Percentiles rank a stretch among this genome's conserved stretches.
phyloP scores from a whole-genome alignment of 2,797 vertebrate species.

The Bryconaethiops microstoma region DNA sequence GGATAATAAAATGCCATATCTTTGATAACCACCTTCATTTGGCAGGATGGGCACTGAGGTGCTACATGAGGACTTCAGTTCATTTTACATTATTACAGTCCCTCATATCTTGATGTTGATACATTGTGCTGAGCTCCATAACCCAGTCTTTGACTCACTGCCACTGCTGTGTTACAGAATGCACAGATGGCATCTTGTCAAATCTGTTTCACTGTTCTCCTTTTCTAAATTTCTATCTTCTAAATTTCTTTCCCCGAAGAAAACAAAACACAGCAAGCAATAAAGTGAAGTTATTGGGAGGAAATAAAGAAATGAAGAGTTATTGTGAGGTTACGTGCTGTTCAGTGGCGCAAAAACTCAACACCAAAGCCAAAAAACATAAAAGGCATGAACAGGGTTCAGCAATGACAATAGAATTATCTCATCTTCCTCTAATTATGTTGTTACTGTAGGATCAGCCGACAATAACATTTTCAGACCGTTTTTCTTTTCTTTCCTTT shows the following conservation, averaged over 20 bases:
- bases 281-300: no score
- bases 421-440: slow-evolving; percentile 27
- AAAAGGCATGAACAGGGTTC: slow-evolving; percentile 10
- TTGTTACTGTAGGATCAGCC: slow-evolving; percentile 20
- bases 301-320: no score
- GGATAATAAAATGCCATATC: background rate
- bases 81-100: slow-evolving; percentile 1
- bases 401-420: slow-evolving; percentile 24
- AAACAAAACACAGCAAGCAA: slow-evolving; percentile 7
- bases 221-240: background rate
- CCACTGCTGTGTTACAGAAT: background rate
- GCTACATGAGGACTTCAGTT: background rate
- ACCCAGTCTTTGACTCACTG: background rate
- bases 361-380: slow-evolving; percentile 16
- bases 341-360: background rate
- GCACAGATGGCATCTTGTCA: background rate
- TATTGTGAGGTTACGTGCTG: background rate
- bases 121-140: background rate
- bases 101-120: background rate
- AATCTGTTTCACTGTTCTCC: background rate
- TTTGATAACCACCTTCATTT: background rate
- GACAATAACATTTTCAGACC: slow-evolving; percentile 43
- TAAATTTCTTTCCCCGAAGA: background rate
- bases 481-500: background rate
- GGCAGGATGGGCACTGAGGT: background rate